phyloP scores from a whole-genome alignment of 2,113 vertebrate species.

The human region GRCh38 chr12:13715001-13715500 shows the following conservation, averaged over 20 bases:
- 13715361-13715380: background rate
- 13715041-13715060: background rate
- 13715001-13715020: background rate
- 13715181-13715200: background rate
- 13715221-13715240: background rate
- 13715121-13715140: background rate
- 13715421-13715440: background rate
- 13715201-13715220: background rate
- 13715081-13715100: background rate
- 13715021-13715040: rapidly evolving
- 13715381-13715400: constrained; percentile 24
- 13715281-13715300: background rate
- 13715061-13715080: background rate
- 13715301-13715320: background rate
- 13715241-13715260: background rate
- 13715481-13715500: background rate
- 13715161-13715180: background rate
- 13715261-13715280: background rate
- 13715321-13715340: background rate
- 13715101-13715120: background rate
- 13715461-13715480: background rate
- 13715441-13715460: background rate
- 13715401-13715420: background rate
- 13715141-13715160: background rate
- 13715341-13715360: background rate